Evolutionary conservation across 2,888 invertebrate genomes (phyloP).

Genomic region (Limnephilus auricula): DNA sequence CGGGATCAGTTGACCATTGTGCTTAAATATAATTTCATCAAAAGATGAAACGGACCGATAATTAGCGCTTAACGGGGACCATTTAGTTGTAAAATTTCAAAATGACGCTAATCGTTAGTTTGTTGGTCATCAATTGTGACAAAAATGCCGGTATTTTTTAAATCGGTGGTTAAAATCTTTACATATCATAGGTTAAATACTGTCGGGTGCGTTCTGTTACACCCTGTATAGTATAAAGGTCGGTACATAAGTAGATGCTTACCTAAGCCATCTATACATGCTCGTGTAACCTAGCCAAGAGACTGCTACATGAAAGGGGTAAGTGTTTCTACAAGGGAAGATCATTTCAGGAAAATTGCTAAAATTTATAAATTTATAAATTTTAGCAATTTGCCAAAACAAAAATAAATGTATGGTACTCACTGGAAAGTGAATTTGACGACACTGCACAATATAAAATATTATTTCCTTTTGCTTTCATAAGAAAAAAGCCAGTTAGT

Average conservation of each 20-base stretch:
- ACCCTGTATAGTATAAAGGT: neutral
- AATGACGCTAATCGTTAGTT: neutral
- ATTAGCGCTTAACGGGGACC: no score
- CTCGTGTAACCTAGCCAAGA: neutral
- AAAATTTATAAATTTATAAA: neutral
- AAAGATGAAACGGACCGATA: no score
- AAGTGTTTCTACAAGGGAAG: neutral
- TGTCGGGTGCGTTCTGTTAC: neutral
- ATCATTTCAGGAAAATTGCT: neutral
- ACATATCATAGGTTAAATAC: no score
- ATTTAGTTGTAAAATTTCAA: no score
- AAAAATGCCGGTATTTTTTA: no score
- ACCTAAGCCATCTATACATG: neutral
- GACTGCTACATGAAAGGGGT: neutral
- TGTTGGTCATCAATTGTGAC: neutral
- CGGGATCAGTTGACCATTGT: no score
- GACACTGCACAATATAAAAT: neutral
- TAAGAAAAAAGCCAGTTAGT: neutral
- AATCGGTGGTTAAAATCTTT: neutral
- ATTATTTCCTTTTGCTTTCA: neutral
- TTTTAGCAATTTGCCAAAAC: neutral
- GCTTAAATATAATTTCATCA: no score
- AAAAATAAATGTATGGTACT: neutral
- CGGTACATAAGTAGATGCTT: neutral
- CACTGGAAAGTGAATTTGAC: neutral